Conservation (phyloP, 2,888 invertebrate species). For the Melanchra persicariae region DNA sequence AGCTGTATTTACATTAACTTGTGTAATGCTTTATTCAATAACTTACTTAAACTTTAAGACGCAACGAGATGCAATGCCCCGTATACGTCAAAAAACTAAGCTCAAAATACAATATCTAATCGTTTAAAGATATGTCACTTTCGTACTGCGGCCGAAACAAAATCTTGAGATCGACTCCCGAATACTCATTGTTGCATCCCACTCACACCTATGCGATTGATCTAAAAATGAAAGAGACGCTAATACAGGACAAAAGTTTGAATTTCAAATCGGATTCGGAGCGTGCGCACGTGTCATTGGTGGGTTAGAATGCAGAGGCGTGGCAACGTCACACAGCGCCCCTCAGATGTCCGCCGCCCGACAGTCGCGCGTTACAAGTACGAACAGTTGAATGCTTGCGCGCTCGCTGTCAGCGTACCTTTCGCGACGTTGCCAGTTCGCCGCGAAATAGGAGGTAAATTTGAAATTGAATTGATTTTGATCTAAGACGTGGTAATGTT, state of each 20-base stretch:
- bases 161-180: conserved; percentile 50
- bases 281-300: conserved; percentile 76
- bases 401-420: conserved; percentile 82
- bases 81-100: conserved; percentile 39
- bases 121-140: conserved; percentile 47
- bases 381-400: conserved; percentile 89
- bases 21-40: conserved; percentile 64
- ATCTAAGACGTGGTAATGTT: conserved; percentile 66
- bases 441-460: conserved; percentile 86
- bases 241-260: conserved; percentile 60
- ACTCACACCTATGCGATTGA: conserved; percentile 43
- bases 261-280: conserved; percentile 71
- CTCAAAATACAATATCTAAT: conserved; percentile 52
- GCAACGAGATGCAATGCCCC: conserved; percentile 43
- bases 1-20: conserved; percentile 68
- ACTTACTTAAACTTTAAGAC: conserved; percentile 61
- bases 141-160: conserved; percentile 27
- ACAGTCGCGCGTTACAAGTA: conserved; percentile 85
- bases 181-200: conserved; percentile 61
- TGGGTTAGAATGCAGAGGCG: conserved; percentile 77
- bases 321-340: conserved; percentile 81
- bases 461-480: conserved; percentile 68
- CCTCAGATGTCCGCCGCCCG: conserved; percentile 83
- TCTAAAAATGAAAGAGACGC: conserved; percentile 68
- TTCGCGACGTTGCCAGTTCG: conserved; percentile 84